These are phyloP conservation scores for Leptodactylus fallax DNA, from an alignment of 2,797 vertebrate genomes.

Conservation along the genomic window DNA sequence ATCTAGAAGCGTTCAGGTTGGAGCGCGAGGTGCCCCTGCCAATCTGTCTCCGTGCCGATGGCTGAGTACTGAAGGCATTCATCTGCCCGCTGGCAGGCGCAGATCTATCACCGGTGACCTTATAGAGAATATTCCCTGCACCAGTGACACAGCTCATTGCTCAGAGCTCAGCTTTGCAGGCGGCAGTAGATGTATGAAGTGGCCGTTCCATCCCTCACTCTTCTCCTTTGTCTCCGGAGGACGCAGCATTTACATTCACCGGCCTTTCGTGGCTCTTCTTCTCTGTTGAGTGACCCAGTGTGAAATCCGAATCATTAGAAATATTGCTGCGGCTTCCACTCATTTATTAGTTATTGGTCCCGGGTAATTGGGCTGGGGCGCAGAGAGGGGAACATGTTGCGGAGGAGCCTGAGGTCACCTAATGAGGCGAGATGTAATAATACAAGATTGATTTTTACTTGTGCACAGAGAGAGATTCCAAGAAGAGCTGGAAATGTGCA, in stretches of 20 bases:
- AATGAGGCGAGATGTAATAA: constrained; percentile 63
- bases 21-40: constrained; percentile 42
- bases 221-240: constrained; percentile 39
- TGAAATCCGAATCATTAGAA: constrained; percentile 49
- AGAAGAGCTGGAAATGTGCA: constrained; percentile 5
- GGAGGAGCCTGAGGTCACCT: constrained; percentile 56
- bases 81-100: constrained; percentile 42
- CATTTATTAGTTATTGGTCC: constrained; percentile 61
- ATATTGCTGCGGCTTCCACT: constrained; percentile 54
- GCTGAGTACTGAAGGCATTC: constrained; percentile 43
- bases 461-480: constrained; percentile 29
- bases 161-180: constrained; percentile 52
- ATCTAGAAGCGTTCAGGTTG: background rate
- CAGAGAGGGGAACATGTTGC: constrained; percentile 34
- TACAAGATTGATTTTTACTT: constrained; percentile 56
- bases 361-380: constrained; percentile 55
- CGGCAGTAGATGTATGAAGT: constrained; percentile 55
- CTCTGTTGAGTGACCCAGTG: constrained; percentile 46
- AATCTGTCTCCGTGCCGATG: constrained; percentile 50
- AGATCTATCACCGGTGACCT: constrained; percentile 73
- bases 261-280: background rate
- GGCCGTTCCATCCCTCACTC: constrained; percentile 51
- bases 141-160: constrained; percentile 72
- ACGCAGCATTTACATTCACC: constrained; percentile 31
- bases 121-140: constrained; percentile 67